Evolutionary conservation across 92 coral and sea anemone species (phyloP).

Genomic region (Actinernus sp.): DNA sequence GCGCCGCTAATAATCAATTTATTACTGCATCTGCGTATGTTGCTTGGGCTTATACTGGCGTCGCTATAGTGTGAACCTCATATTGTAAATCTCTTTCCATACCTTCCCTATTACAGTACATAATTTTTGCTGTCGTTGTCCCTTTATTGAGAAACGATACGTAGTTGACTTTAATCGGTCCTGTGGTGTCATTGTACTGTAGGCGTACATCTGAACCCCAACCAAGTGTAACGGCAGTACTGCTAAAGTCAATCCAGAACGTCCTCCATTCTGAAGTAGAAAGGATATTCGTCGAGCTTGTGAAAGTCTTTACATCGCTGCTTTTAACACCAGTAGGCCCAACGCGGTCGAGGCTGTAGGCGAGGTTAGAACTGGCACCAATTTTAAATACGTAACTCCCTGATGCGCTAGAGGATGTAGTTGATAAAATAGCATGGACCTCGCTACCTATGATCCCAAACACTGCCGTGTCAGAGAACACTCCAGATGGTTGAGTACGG

Average conservation of each 20-base stretch:
- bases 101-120: conserved; percentile 61
- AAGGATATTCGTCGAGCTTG: not conserved
- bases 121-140: conserved; percentile 11
- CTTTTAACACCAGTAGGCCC: conserved; percentile 12
- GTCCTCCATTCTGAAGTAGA: conserved; percentile 20
- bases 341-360: conserved; percentile 22
- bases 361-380: conserved; percentile 17
- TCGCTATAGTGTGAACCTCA: not conserved
- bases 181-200: conserved; percentile 19
- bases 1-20: not conserved
- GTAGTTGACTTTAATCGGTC: conserved; percentile 18
- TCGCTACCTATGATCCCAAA: conserved; percentile 6
- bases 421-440: conserved; percentile 13
- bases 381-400: conserved; percentile 40
- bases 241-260: conserved; percentile 52
- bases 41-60: too few relatives aligned
- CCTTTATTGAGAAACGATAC: conserved; percentile 32
- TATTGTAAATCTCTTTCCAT: not conserved
- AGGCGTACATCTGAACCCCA: conserved; percentile 22
- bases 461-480: conserved; percentile 16
- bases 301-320: not conserved
- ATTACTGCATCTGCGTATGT: too few relatives aligned
- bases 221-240: conserved; percentile 19
- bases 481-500: conserved; percentile 3
- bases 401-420: conserved; percentile 7